Conservation (phyloP, 2,113 vertebrate species). For the Oryzias woworae region DNA sequence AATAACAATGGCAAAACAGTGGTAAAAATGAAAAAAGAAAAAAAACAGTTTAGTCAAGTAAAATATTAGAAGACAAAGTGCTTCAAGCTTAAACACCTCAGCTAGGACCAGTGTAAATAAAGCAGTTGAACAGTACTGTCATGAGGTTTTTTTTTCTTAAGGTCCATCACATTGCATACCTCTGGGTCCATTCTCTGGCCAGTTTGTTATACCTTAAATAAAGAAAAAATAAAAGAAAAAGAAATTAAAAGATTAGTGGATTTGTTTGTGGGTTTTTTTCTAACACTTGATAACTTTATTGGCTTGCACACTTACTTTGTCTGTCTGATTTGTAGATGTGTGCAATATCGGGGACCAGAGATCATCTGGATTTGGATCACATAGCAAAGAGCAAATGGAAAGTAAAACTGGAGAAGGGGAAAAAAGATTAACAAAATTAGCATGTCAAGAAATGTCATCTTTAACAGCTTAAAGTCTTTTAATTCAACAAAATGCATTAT, state of each 20-base stretch:
- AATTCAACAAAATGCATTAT: no score
- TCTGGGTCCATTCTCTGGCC: conserved; percentile 96
- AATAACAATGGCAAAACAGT: conserved; percentile 50
- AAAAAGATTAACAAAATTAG: conserved; percentile 1
- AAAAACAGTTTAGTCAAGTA: conserved; percentile 53
- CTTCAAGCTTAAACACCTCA: conserved; percentile 61
- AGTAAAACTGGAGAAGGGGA: conserved; percentile 83
- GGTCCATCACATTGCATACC: conserved; percentile 93
- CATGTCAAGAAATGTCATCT: neutral
- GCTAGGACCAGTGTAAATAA: conserved; percentile 59
- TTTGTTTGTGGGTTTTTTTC: neutral
- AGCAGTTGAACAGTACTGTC: conserved; percentile 73
- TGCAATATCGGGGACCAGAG: conserved; percentile 95
- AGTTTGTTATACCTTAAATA: conserved; percentile 89
- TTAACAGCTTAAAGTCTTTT: no score
- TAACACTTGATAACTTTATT: neutral
- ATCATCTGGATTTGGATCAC: conserved; percentile 95
- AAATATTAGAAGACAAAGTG: conserved; percentile 63
- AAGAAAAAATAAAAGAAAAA: conserved; percentile 42
- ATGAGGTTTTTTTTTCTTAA: conserved; percentile 52
- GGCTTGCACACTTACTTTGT: conserved; percentile 83
- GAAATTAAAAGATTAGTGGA: neutral
- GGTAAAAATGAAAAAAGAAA: conserved; percentile 39
- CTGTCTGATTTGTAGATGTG: conserved; percentile 95
- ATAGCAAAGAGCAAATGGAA: conserved; percentile 97